Conservation (phyloP, 2,888 invertebrate species). For the Drosophila suboccidentalis region DNA sequence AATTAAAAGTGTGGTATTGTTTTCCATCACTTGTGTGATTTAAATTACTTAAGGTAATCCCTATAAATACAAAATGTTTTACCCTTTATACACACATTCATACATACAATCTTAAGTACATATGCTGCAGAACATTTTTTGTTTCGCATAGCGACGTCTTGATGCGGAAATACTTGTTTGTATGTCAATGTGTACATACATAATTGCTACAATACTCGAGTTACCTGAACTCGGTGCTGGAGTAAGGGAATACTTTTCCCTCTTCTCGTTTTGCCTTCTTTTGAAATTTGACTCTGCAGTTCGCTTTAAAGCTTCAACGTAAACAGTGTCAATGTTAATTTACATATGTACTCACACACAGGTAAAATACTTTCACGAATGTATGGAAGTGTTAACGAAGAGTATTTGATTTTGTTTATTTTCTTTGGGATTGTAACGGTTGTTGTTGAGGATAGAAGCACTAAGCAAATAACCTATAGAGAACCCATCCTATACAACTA, state of each 20-base stretch:
- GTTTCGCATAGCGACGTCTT: conserved; percentile 36
- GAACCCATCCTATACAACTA: too few species aligned
- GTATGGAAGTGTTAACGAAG: not conserved
- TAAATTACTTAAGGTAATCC: not conserved
- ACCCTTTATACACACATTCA: too few species aligned
- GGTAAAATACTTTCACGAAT: not conserved
- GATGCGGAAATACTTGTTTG: conserved; percentile 42
- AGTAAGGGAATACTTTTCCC: conserved; percentile 17
- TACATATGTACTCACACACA: not conserved
- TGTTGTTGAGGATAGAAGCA: not conserved
- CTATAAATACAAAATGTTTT: too few species aligned
- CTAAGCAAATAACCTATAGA: too few species aligned
- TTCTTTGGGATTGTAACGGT: not conserved
- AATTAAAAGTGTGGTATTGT: conserved; percentile 8
- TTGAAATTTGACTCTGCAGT: conserved; percentile 31
- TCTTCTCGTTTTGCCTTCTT: conserved; percentile 27
- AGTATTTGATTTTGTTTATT: not conserved
- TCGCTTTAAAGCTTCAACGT: conserved; percentile 2
- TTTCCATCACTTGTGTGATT: conserved; percentile 8
- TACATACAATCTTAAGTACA: conserved; percentile 16
- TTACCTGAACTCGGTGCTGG: conserved; percentile 40
- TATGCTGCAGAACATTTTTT: conserved; percentile 38
- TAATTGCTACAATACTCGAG: conserved; percentile 9
- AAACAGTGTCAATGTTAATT: conserved; percentile 16
- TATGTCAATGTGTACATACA: conserved; percentile 2